Evolutionary conservation across 1,140 invertebrate species (phyloP), one percentile per base, ranked within the genome.

Genomic region (Vollenhovia emeryi): DNA sequence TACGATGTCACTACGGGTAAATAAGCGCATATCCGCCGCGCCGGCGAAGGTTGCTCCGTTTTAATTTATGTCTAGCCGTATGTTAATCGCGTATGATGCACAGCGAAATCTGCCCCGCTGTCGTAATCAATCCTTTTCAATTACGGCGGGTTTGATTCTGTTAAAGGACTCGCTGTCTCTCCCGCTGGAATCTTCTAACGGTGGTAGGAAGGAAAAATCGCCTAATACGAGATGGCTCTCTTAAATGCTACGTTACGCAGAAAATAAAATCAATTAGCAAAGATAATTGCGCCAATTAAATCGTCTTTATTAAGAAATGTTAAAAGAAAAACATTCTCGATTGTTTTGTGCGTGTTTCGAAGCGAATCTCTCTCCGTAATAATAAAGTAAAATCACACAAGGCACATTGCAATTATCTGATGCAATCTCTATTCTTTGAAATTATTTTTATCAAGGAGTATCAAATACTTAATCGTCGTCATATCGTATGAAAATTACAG

Each of bases 1-100:
- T 91, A 94, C 93, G 93, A 94, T 94, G 94, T 94, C 93, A 94
- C 78, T 73, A 27, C 66, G 50, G 11, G 45, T 73, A 82, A 82
- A 73, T 57, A 73, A 82, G 78, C 78, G 36, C 66, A 59, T 71
- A 82, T 82, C 66, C 78, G 78, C 62, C 40, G 21, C 55, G 73
- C 59, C 59, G 43, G 21, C 60, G 50, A 82, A 82, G 66, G 50
- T 18, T 79, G 43, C 36, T 55, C 27, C 36, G 40, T 43, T 82
- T 71, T 73, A 82, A 82, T 82, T 82, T 82, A 82, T 45, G 24
- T 57, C 62, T 36, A 27, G 66, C 50, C 6, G 33, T 48, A 52
- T 9, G 24, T 71, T 82, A 57, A 43, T 73, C 78, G 59, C 52
- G 24, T 24, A 57, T 50, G 36, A 33, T 66, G 24, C 33, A 15